Evolutionary conservation across 2,797 vertebrate species (phyloP).

Genomic region (Dendrocincla tyrannina): DNA sequence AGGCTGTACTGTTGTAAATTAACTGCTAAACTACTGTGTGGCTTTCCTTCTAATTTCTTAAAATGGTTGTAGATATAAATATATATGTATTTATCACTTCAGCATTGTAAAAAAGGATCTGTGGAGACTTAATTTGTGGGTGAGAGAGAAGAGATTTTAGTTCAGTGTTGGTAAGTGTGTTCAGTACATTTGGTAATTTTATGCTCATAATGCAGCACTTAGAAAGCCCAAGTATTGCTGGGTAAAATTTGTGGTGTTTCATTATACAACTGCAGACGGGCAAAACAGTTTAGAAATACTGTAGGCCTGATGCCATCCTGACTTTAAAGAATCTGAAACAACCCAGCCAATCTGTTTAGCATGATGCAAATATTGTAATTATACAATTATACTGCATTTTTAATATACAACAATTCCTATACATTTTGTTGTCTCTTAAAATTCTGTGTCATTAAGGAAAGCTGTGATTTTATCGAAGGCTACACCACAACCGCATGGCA

Average conservation of each 20-base stretch:
- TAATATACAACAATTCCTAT: slow-evolving; percentile 32
- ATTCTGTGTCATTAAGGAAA: not conserved
- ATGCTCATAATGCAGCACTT: slow-evolving; percentile 47
- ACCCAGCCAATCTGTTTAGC: slow-evolving; percentile 66
- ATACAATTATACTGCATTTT: slow-evolving; percentile 61
- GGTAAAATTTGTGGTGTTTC: slow-evolving; percentile 60
- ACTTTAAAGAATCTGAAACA: slow-evolving; percentile 69
- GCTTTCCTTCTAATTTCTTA: slow-evolving; percentile 63
- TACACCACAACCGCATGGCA: not conserved
- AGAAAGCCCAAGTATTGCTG: slow-evolving; percentile 16
- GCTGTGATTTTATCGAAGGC: not conserved
- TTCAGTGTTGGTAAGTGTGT: slow-evolving; percentile 28
- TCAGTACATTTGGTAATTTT: slow-evolving; percentile 14
- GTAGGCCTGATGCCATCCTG: slow-evolving; percentile 58
- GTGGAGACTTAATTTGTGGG: slow-evolving; percentile 28
- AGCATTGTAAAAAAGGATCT: slow-evolving; percentile 6
- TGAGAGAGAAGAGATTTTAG: slow-evolving; percentile 12
- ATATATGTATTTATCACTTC: slow-evolving; percentile 50
- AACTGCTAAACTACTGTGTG: slow-evolving; percentile 36
- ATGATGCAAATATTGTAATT: slow-evolving; percentile 66
- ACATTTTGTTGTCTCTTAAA: slow-evolving; percentile 2
- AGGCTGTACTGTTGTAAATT: slow-evolving; percentile 37
- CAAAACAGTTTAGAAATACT: slow-evolving; percentile 54
- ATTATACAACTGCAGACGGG: slow-evolving; percentile 57
- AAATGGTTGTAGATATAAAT: slow-evolving; percentile 37